Evolutionary conservation across 1,140 invertebrate genomes (phyloP).

Genomic region (Radopholus similis): DNA sequence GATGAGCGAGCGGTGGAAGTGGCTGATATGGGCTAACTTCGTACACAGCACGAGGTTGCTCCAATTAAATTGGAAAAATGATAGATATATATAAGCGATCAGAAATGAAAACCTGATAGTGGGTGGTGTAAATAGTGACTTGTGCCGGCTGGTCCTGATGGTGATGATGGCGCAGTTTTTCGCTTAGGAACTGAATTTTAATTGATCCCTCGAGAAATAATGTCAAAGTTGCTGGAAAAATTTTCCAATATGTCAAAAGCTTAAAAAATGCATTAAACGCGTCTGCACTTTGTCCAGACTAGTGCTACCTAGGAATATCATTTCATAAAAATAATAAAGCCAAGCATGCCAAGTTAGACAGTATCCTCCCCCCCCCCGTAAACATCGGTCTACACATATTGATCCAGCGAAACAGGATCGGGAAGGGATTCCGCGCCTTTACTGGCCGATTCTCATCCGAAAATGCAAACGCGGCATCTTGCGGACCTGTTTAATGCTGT

Average conservation of each 20-base stretch:
- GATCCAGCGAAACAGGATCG: too few relatives aligned
- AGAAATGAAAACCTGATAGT: slow-evolving; percentile 36
- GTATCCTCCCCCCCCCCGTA: not conserved
- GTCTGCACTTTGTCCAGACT: too few relatives aligned
- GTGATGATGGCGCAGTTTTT: slow-evolving; percentile 47
- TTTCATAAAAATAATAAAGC: too few relatives aligned
- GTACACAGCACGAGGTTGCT: slow-evolving; percentile 55
- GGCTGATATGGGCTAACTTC: slow-evolving; percentile 59
- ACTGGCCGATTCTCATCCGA: too few relatives aligned
- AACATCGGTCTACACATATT: too few relatives aligned
- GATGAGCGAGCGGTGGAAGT: slow-evolving; percentile 56
- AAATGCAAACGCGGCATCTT: too few relatives aligned
- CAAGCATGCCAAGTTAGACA: too few relatives aligned
- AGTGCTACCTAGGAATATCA: too few relatives aligned
- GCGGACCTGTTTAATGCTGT: too few relatives aligned
- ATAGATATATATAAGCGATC: slow-evolving; percentile 11
- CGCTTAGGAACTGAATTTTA: slow-evolving; percentile 40
- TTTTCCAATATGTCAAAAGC: slow-evolving; percentile 3
- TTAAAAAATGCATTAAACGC: too few relatives aligned
- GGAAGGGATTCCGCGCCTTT: too few relatives aligned
- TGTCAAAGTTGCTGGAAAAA: not conserved
- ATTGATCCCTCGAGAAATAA: slow-evolving; percentile 2
- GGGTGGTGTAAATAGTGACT: slow-evolving; percentile 52
- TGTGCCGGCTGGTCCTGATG: slow-evolving; percentile 45
- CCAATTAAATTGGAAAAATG: slow-evolving; percentile 22